Conservation (phyloP, 1,140 invertebrate species). For the Acromyrmex charruanus region DNA sequence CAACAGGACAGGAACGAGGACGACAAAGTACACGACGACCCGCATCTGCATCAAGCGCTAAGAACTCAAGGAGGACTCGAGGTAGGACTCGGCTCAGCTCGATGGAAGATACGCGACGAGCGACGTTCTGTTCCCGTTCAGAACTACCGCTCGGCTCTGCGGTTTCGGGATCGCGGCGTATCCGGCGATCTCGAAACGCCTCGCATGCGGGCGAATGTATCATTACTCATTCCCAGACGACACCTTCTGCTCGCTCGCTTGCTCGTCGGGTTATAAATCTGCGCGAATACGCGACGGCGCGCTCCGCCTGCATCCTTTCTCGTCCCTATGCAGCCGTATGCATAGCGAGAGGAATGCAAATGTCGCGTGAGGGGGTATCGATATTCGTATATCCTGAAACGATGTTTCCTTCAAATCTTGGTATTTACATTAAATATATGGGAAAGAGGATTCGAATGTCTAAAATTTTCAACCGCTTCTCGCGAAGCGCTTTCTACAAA, state of each 20-base stretch:
- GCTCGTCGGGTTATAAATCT: slow-evolving; percentile 77
- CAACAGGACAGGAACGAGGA: slow-evolving; percentile 37
- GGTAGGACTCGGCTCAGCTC: slow-evolving; percentile 22
- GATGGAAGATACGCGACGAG: slow-evolving; percentile 69
- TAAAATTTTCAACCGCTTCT: slow-evolving; percentile 5
- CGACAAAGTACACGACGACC: slow-evolving; percentile 57
- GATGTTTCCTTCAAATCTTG: slow-evolving; percentile 58
- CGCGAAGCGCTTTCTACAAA: background rate
- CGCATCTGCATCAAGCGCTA: slow-evolving; percentile 61
- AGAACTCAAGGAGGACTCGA: slow-evolving; percentile 50
- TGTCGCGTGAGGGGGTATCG: slow-evolving; percentile 50
- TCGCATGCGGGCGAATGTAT: slow-evolving; percentile 78
- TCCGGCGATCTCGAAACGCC: slow-evolving; percentile 75
- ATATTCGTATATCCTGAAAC: slow-evolving; percentile 27
- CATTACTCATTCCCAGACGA: slow-evolving; percentile 78
- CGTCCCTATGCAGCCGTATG: slow-evolving; percentile 50
- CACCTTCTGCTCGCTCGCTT: slow-evolving; percentile 74
- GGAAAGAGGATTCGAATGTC: background rate
- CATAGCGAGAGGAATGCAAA: slow-evolving; percentile 56
- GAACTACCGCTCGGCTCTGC: slow-evolving; percentile 63
- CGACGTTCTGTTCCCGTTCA: slow-evolving; percentile 64
- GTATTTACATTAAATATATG: slow-evolving; percentile 29
- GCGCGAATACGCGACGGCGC: slow-evolving; percentile 64
- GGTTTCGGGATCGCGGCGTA: slow-evolving; percentile 73
- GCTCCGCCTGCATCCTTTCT: slow-evolving; percentile 41